Evolutionary conservation across 1,140 invertebrate species (phyloP).

Genomic region (Hylaeus anthracinus): DNA sequence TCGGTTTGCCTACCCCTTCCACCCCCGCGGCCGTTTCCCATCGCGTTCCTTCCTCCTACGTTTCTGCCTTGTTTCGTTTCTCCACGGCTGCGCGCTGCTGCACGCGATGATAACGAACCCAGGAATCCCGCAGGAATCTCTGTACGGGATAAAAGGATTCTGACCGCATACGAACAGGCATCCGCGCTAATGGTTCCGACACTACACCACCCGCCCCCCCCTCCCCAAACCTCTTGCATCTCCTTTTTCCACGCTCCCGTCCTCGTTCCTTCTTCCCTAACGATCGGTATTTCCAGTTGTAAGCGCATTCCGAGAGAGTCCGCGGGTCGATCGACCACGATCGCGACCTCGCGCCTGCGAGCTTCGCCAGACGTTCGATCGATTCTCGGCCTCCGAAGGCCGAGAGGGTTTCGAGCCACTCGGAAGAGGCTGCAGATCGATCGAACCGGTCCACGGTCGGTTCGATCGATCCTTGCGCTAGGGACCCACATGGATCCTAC

Average conservation of each 20-base stretch:
- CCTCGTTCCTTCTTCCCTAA: conserved; percentile 20
- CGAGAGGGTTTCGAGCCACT: too few species aligned
- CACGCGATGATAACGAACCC: conserved; percentile 72
- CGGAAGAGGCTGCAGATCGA: not conserved
- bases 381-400: not conserved
- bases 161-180: conserved; percentile 72
- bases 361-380: not conserved
- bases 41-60: conserved; percentile 54
- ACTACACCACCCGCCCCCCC: conserved; percentile 46
- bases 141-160: conserved; percentile 73
- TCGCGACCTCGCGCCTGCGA: not conserved
- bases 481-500: too few species aligned
- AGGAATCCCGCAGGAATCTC: conserved; percentile 75
- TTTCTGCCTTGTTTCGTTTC: conserved; percentile 55
- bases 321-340: conserved; percentile 21
- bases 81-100: conserved; percentile 59
- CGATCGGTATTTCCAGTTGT: conserved; percentile 50
- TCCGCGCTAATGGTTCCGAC: conserved; percentile 79
- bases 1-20: not conserved
- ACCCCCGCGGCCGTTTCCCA: conserved; percentile 43
- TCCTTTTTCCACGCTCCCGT: not conserved
- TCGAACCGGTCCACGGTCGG: not conserved
- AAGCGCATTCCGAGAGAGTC: conserved; percentile 30
- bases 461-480: not conserved
- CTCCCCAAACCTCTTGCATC: not conserved